Conservation (phyloP, 1,140 invertebrate genomes). For the Penaeus vannamei region DNA sequence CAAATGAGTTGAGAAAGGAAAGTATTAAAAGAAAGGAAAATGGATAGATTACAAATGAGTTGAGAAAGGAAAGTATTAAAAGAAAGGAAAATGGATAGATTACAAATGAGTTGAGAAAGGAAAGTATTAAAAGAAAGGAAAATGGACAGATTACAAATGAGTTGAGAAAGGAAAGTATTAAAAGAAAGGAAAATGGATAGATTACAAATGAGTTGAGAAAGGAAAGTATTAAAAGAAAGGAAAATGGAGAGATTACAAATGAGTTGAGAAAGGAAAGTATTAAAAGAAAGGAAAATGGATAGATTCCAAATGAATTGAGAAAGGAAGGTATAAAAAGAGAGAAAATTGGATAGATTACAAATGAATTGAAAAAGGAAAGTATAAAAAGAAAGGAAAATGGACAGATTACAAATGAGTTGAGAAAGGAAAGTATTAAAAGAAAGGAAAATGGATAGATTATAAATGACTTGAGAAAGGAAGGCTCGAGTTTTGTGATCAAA, state of each 20-base stretch:
- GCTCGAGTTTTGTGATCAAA: neutral
- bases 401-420: too few species aligned
- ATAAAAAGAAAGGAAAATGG: neutral
- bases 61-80: neutral
- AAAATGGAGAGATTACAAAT: too few species aligned
- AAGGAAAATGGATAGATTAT: neutral
- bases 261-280: neutral
- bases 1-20: neutral
- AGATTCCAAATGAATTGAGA: neutral
- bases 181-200: neutral
- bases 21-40: neutral
- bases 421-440: neutral
- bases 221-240: neutral
- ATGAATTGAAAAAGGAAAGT: neutral
- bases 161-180: neutral
- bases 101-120: neutral
- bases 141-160: too few species aligned
- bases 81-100: neutral
- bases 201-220: neutral
- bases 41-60: too few species aligned
- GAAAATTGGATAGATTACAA: neutral
- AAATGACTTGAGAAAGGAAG: neutral
- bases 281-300: neutral
- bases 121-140: neutral
- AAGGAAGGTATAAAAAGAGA: neutral